Percentiles rank a stretch among this genome's conserved stretches.
Evolutionary conservation across 2,797 vertebrate species (phyloP).

Genomic region (Falco columbarius): DNA sequence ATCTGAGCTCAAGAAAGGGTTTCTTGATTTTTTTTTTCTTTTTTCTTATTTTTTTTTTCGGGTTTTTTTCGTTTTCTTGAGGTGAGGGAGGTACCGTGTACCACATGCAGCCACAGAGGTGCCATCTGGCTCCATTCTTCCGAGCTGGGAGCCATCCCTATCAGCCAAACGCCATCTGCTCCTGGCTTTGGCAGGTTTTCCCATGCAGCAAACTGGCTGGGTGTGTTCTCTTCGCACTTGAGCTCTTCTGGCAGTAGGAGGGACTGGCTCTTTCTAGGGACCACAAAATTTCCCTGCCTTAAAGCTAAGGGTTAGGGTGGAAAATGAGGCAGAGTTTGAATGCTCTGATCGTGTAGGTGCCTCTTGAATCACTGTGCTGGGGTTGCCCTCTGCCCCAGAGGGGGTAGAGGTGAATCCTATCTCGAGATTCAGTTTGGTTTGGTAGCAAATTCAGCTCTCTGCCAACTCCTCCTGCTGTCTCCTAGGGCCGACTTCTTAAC

Average conservation of each 20-base stretch:
- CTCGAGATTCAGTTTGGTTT: fast-evolving
- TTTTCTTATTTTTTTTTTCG: too few relatives aligned
- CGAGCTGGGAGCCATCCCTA: background rate
- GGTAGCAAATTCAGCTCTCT: background rate
- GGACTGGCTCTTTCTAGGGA: background rate
- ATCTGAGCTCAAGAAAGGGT: background rate
- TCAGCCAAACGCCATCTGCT: background rate
- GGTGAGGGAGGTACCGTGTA: fast-evolving
- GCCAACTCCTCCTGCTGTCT: background rate
- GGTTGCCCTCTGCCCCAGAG: background rate
- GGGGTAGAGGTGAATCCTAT: background rate
- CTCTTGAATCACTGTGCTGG: background rate
- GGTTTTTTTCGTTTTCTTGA: background rate
- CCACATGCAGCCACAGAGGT: background rate
- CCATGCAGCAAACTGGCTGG: background rate
- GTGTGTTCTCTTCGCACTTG: background rate
- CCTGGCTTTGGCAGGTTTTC: background rate
- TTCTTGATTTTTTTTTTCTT: fast-evolving
- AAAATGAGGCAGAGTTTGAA: background rate
- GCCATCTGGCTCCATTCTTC: background rate
- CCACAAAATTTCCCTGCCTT: background rate
- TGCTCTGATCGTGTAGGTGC: background rate
- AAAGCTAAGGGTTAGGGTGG: background rate
- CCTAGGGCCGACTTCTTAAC: slow-evolving; percentile 94
- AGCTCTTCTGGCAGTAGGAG: background rate